phyloP scores from a whole-genome alignment of 1,140 invertebrate species.

The Gyrodactylus salaris region DNA sequence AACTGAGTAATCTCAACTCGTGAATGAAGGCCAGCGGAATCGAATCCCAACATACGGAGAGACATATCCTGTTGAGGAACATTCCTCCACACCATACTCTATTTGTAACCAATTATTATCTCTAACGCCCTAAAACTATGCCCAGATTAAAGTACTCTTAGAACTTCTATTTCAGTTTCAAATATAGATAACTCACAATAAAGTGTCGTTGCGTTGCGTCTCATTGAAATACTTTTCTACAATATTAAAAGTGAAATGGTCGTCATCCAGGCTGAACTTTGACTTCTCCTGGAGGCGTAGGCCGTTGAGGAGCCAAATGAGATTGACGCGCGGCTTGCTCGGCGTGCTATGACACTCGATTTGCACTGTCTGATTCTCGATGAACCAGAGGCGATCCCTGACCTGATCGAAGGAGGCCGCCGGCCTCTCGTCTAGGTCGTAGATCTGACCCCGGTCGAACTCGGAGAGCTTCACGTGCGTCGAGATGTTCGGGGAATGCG shows the following conservation, averaged over 20 bases:
- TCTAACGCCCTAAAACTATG: too few relatives aligned
- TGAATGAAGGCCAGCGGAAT: too few relatives aligned
- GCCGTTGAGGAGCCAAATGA: neutral
- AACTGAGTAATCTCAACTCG: too few relatives aligned
- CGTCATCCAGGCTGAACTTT: neutral
- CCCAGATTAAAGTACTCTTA: too few relatives aligned
- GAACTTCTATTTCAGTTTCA: too few relatives aligned
- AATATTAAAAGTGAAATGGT: neutral
- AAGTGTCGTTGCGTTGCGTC: neutral
- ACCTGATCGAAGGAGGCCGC: neutral
- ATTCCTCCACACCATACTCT: too few relatives aligned
- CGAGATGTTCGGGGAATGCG: neutral
- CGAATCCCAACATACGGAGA: too few relatives aligned
- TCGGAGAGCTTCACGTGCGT: too few relatives aligned
- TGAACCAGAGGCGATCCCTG: neutral
- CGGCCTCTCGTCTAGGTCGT: neutral
- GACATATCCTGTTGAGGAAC: too few relatives aligned
- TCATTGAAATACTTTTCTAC: neutral
- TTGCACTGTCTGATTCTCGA: neutral
- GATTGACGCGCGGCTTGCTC: neutral
- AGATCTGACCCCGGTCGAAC: neutral
- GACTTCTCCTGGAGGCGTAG: neutral
- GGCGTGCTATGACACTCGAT: neutral
- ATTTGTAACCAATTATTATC: too few relatives aligned
- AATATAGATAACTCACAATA: neutral